Evolutionary conservation across 2,797 vertebrate genomes (phyloP), one percentile per base, ranked within the genome.

Genomic region (Eulemur rubriventer): DNA sequence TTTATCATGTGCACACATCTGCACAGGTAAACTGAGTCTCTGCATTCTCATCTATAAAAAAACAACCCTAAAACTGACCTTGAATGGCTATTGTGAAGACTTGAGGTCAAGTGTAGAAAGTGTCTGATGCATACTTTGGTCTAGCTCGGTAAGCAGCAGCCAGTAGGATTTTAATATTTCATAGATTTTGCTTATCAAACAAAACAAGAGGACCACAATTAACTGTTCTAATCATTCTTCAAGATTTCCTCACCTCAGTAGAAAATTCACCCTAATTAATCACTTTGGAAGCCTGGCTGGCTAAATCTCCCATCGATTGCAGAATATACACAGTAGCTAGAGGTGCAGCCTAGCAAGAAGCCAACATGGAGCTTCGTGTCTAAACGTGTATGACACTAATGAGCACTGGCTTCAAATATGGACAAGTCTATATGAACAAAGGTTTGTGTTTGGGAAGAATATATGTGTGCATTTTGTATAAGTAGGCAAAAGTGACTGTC

Each of bases 351-450:
- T 28, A 86, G 43, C 24, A 35, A 85, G 65, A 89, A 50, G 26
- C 46, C 30, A 24, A 61, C 33, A 41, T 0, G 63, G 4, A 81
- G 63, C 46, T 43, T 52, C 12, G 4, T 30, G 18, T 55, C 30
- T 81, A 61, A 14, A 50, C 0, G 0, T 3, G 8, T 1, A 18
- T 3, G 38, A 38, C 41, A 26, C 28, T 4, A 2, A 61, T 30
- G 24, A 43, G 10, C 24, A 48, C 9, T 4, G 9, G n/a, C 72
- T 83, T 78, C 43, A 70, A 50, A 52, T 11, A 59, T 0, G 17
- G 38, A 89, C 55, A 70, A 59, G n/a, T 35, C 67, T 46, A 4
- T 35, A 30, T 16, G 35, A 41, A 85, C 65, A 48, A 80, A 78
- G 12, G 30, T 28, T 13, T 80, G 11, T 35, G 17, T 63, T 6